These are phyloP conservation scores for Perca schrenkii DNA, from an alignment of 2,113 vertebrate genomes.

Conservation along the genomic window DNA sequence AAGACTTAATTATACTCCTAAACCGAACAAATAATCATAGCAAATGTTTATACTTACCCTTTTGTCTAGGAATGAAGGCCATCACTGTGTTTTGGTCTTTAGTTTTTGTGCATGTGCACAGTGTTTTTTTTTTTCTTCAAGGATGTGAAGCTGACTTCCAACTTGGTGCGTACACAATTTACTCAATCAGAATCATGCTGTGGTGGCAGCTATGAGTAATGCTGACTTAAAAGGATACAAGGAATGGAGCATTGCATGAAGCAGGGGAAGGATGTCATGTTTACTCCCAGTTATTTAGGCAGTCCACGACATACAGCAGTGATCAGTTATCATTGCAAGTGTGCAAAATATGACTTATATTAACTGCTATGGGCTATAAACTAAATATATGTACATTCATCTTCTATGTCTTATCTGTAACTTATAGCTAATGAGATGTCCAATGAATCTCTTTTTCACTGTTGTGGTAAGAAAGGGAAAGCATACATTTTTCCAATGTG, in stretches of 20 bases:
- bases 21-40: background rate
- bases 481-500: background rate
- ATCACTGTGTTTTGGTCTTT: no score
- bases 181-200: background rate
- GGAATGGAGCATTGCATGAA: background rate
- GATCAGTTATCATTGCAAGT: background rate
- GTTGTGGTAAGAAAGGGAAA: conserved; percentile 10
- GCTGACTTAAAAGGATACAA: background rate
- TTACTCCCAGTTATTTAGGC: background rate
- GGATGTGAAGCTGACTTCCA: background rate
- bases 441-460: background rate
- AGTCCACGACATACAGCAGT: background rate
- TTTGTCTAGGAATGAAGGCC: background rate
- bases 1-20: background rate
- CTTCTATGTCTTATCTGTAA: background rate
- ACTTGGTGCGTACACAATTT: background rate
- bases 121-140: background rate
- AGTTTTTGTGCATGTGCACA: background rate
- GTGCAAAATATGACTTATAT: background rate
- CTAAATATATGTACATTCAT: background rate
- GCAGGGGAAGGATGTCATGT: background rate
- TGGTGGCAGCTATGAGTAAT: background rate
- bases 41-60: background rate
- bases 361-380: background rate
- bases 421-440: conserved; percentile 5